Evolutionary conservation across 2,888 invertebrate species (phyloP).

Genomic region (Antheraea yamamai): DNA sequence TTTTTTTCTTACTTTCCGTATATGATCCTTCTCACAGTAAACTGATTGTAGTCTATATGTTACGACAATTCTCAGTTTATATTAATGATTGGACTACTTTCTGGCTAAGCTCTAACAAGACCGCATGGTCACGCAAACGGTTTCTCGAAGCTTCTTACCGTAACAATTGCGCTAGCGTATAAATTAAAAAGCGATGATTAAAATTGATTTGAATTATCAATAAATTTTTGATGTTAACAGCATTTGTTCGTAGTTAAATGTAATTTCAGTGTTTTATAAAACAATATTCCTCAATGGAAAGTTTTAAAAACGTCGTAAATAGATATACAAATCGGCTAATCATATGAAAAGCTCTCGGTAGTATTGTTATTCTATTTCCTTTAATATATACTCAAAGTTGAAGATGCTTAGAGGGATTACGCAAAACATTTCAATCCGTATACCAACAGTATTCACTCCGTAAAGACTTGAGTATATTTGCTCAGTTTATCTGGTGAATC

Average conservation of each 20-base stretch:
- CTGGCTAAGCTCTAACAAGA: neutral
- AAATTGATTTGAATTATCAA: neutral
- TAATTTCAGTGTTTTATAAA: neutral
- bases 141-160: neutral
- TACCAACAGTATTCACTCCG: neutral
- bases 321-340: neutral
- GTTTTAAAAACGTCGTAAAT: neutral
- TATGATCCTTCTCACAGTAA: no score
- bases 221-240: neutral
- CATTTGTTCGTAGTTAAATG: neutral
- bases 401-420: neutral
- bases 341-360: neutral
- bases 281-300: neutral
- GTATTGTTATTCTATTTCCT: neutral
- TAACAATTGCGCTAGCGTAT: neutral
- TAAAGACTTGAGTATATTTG: slow-evolving; percentile 35
- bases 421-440: slow-evolving; percentile 5
- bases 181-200: neutral
- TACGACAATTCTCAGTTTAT: neutral
- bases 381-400: neutral
- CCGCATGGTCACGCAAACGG: neutral
- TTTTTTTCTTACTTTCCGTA: neutral
- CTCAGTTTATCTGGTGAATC: slow-evolving; percentile 45
- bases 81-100: neutral
- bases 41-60: neutral